Evolutionary conservation across 2,113 vertebrate species (phyloP).

Genomic region (Stomatorhinus ivindoensis): DNA sequence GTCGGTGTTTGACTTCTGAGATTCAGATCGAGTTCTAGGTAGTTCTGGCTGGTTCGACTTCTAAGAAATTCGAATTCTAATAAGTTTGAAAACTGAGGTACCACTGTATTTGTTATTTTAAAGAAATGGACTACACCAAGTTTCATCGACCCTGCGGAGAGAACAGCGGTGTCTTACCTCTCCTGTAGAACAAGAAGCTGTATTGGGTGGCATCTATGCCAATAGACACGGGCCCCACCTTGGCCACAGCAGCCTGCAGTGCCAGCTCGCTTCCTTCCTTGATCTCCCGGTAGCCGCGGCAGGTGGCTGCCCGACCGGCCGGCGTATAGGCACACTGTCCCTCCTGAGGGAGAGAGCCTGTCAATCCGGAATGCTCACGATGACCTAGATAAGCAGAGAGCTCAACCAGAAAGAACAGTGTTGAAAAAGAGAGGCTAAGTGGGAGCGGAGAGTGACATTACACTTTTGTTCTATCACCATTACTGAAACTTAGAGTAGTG

Average conservation of each 20-base stretch:
- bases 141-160: neutral
- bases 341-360: slow-evolving; percentile 52
- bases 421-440: neutral
- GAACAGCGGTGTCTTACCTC: slow-evolving; percentile 56
- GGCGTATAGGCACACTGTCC: slow-evolving; percentile 76
- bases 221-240: slow-evolving; percentile 71
- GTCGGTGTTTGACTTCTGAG: too few species aligned
- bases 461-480: neutral
- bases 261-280: slow-evolving; percentile 67
- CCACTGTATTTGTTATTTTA: neutral
- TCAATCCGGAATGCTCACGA: neutral
- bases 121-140: neutral
- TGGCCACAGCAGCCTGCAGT: slow-evolving; percentile 72
- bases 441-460: neutral
- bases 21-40: too few species aligned
- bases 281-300: slow-evolving; percentile 71
- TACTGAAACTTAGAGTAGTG: neutral
- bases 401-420: neutral
- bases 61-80: too few species aligned
- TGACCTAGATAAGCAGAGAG: neutral
- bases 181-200: slow-evolving; percentile 84
- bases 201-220: slow-evolving; percentile 78
- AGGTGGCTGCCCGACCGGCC: slow-evolving; percentile 68
- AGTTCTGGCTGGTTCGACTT: too few species aligned
- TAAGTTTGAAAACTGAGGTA: too few species aligned